These are phyloP conservation scores for Zosterops borbonicus DNA, from an alignment of 2,113 vertebrate species.

Conservation along the genomic window DNA sequence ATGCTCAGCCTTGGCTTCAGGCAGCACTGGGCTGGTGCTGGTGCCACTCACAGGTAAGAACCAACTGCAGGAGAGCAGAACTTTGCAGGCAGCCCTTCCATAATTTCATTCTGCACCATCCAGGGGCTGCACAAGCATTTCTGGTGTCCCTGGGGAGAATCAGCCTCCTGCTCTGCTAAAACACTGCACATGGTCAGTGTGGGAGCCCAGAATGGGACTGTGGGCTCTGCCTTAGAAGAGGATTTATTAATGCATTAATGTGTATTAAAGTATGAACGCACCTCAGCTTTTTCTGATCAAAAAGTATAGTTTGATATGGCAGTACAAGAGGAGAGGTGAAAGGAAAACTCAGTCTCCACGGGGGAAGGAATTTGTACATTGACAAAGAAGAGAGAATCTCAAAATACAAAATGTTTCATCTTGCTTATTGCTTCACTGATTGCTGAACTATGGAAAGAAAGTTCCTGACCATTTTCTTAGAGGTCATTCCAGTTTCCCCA, in stretches of 20 bases:
- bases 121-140: neutral
- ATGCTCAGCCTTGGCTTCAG: neutral
- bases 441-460: neutral
- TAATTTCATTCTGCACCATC: neutral
- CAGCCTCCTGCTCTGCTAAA: neutral
- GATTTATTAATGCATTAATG: neutral
- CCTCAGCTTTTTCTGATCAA: neutral
- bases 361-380: neutral
- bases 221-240: neutral
- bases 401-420: neutral
- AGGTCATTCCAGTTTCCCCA: neutral
- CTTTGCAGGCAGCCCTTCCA: neutral
- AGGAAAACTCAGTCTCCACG: neutral
- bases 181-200: neutral
- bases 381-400: neutral
- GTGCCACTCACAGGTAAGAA: neutral
- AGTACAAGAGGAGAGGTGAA: neutral
- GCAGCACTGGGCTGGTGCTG: neutral
- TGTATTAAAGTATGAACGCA: neutral
- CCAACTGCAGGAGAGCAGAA: neutral
- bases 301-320: neutral
- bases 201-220: neutral
- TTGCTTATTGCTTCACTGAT: neutral
- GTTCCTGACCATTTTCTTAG: neutral
- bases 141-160: neutral